Conservation (phyloP, 30 jellyfish, hydroid and myxozoan genomes). For the Cassiopea xamachana region DNA sequence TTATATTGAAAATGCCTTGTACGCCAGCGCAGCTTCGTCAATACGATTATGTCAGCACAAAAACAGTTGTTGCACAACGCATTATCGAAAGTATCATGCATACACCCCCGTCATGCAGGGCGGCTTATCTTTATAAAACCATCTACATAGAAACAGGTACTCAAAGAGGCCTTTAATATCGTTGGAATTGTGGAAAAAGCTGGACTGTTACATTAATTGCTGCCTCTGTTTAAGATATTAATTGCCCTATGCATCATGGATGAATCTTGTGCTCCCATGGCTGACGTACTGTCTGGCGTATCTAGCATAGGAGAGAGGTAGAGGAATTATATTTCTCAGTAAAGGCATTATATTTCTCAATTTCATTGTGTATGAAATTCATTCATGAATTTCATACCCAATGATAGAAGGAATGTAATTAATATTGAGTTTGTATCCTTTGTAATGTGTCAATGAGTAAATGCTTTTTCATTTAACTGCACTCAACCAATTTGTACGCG, state of each 20-base stretch:
- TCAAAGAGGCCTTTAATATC: not conserved
- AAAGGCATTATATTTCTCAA: not conserved
- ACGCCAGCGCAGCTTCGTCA: not conserved
- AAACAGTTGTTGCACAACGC: not conserved
- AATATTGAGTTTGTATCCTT: too few species aligned
- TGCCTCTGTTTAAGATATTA: not conserved
- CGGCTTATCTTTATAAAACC: not conserved
- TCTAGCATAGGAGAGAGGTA: conserved; percentile 1
- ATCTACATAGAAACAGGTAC: not conserved
- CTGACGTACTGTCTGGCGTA: not conserved
- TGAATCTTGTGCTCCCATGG: not conserved
- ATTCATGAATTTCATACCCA: too few species aligned
- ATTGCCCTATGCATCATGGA: not conserved
- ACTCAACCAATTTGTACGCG: too few species aligned
- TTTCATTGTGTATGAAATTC: too few species aligned
- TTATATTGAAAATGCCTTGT: not conserved
- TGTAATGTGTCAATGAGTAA: too few species aligned
- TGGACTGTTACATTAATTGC: not conserved
- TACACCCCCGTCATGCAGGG: not conserved
- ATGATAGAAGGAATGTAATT: too few species aligned
- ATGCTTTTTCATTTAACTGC: too few species aligned
- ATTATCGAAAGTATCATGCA: not conserved
- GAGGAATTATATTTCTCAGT: not conserved
- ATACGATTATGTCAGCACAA: not conserved
- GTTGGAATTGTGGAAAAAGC: not conserved